Percentiles rank a stretch among this genome's conserved stretches.
These are phyloP conservation scores for Stenichneumon culpator DNA, from an alignment of 2,888 invertebrate genomes.

Conservation along the genomic window DNA sequence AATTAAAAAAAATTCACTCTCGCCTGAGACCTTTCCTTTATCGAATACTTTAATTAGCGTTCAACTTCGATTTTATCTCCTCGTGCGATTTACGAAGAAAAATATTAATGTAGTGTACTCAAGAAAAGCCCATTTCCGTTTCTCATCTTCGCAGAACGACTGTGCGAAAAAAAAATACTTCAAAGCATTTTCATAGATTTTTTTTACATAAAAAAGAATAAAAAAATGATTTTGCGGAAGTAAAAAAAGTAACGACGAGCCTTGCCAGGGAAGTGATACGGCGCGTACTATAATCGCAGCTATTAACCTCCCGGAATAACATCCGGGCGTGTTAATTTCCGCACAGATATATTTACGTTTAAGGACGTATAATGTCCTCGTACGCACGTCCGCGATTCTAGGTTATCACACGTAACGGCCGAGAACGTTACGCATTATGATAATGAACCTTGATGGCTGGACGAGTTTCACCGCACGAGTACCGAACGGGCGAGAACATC, in stretches of 20 bases:
- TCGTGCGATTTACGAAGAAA: not conserved
- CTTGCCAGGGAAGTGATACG: not conserved
- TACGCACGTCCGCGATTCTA: conserved; percentile 18
- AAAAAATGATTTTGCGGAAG: no score
- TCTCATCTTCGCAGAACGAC: not conserved
- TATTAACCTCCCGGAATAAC: conserved; percentile 21
- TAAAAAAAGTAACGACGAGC: not conserved
- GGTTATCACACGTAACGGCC: conserved; percentile 51
- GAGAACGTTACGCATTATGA: conserved; percentile 72
- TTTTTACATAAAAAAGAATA: no score
- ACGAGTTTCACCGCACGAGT: conserved; percentile 63
- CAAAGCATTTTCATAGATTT: not conserved
- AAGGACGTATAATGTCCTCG: conserved; percentile 30
- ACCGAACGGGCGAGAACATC: conserved; percentile 23
- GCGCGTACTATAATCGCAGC: conserved; percentile 6
- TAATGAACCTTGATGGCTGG: conserved; percentile 73
- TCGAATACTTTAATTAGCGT: not conserved
- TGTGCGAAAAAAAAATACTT: no score
- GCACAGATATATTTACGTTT: conserved; percentile 17
- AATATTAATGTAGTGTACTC: not conserved
- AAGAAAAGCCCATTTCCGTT: not conserved
- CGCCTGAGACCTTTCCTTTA: not conserved
- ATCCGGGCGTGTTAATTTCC: conserved; percentile 1
- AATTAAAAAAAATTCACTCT: not conserved
- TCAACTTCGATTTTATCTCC: no score